Conservation (phyloP, 2,888 invertebrate species). For the Mystacides longicornis region DNA sequence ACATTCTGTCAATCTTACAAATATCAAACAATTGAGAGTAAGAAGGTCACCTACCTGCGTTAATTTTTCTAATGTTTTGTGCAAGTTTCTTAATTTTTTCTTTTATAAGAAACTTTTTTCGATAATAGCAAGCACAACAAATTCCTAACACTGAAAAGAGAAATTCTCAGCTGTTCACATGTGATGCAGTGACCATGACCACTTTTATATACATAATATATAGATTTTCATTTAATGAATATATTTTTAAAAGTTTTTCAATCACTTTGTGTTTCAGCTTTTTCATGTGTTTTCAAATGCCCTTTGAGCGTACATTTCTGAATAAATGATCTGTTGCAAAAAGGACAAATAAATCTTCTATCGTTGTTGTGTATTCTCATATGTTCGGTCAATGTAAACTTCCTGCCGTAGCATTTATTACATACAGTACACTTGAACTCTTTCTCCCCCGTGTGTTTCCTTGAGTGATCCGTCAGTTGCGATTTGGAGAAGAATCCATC, state of each 20-base stretch:
- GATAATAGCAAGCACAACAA: too few relatives aligned
- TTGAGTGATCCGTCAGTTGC: not conserved
- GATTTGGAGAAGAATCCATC: not conserved
- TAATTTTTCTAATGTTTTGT: too few relatives aligned
- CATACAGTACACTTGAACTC: not conserved
- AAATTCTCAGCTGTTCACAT: too few relatives aligned
- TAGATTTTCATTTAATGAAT: not conserved
- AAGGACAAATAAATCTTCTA: not conserved
- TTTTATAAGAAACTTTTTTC: too few relatives aligned
- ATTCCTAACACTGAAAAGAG: too few relatives aligned
- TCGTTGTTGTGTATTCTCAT: conserved; percentile 6
- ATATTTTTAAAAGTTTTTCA: not conserved
- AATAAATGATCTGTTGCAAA: conserved; percentile 6
- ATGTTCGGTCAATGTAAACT: not conserved
- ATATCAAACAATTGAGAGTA: too few relatives aligned
- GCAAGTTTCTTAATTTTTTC: too few relatives aligned
- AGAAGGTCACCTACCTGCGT: too few relatives aligned
- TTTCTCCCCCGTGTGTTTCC: not conserved
- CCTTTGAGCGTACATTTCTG: conserved; percentile 8
- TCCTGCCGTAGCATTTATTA: not conserved
- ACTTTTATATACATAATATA: too few relatives aligned
- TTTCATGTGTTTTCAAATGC: conserved; percentile 10
- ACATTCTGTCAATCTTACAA: too few relatives aligned
- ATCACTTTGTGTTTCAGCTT: not conserved
- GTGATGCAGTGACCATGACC: too few relatives aligned